Conservation (phyloP, 2,888 invertebrate genomes). For the Callinectes sapidus region DNA sequence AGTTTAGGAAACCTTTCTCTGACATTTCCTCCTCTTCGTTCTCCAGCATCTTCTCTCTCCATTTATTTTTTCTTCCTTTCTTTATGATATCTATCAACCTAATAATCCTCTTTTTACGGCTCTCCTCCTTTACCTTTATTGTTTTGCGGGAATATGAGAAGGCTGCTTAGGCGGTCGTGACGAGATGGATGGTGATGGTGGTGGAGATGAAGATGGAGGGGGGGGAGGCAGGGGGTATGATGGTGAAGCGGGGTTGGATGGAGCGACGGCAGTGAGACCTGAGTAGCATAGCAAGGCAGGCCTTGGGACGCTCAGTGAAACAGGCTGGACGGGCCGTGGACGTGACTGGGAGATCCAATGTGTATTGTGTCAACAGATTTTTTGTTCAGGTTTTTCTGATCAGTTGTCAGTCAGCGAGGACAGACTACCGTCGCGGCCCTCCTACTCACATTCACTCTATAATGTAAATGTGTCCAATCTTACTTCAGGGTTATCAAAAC, state of each 20-base stretch:
- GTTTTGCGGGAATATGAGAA: neutral
- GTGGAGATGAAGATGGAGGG: neutral
- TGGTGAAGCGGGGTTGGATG: neutral
- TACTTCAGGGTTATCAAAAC: neutral
- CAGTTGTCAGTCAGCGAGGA: neutral
- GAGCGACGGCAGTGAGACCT: neutral
- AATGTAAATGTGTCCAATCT: neutral
- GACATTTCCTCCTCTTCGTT: neutral
- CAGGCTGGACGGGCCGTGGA: slow-evolving; percentile 10
- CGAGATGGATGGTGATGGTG: neutral
- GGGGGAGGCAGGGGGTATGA: neutral
- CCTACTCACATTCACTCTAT: no score
- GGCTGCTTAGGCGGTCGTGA: neutral
- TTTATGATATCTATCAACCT: neutral
- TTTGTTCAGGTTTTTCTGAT: slow-evolving; percentile 14
- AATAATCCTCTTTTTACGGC: neutral
- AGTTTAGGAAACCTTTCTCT: neutral
- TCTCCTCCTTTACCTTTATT: neutral
- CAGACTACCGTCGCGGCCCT: neutral
- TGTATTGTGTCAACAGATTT: slow-evolving; percentile 19
- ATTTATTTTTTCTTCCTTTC: neutral
- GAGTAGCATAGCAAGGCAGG: neutral
- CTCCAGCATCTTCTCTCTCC: neutral
- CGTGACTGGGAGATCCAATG: neutral
- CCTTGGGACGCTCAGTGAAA: neutral